Conservation (phyloP, 2,113 vertebrate genomes). For the Odocoileus virginianus region DNA sequence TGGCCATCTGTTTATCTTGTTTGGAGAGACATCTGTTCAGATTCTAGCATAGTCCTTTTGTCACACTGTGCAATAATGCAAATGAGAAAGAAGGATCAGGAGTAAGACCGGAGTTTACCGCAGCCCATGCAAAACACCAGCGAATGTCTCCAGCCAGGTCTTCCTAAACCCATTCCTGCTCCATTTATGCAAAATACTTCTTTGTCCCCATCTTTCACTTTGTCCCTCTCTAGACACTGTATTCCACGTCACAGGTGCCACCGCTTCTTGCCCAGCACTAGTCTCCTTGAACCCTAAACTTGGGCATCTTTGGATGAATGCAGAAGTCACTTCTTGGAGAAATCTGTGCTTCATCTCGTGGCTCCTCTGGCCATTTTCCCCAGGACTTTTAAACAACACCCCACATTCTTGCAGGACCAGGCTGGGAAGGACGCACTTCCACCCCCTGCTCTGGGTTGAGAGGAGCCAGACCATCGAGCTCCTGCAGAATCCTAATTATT, state of each 20-base stretch:
- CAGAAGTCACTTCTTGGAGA: neutral
- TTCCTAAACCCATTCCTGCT: neutral
- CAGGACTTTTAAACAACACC: neutral
- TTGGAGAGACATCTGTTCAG: neutral
- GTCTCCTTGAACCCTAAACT: neutral
- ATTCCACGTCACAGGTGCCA: neutral
- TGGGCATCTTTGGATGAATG: neutral
- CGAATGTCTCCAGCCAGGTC: neutral
- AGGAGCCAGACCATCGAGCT: neutral
- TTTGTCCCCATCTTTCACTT: no score
- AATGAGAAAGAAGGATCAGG: neutral
- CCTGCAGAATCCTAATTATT: neutral
- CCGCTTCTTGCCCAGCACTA: accelerated
- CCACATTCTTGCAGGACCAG: neutral
- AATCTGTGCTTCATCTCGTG: accelerated
- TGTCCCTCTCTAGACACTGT: neutral
- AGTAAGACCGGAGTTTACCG: neutral
- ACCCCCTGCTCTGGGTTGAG: neutral
- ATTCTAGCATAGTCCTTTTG: neutral
- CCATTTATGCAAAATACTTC: neutral
- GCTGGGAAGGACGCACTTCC: no score
- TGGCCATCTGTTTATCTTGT: neutral
- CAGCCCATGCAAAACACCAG: neutral
- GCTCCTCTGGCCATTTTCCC: neutral
- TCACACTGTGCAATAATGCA: neutral